Conservation (phyloP, 2,888 invertebrate species). For the Lasioglossum calceatum region DNA sequence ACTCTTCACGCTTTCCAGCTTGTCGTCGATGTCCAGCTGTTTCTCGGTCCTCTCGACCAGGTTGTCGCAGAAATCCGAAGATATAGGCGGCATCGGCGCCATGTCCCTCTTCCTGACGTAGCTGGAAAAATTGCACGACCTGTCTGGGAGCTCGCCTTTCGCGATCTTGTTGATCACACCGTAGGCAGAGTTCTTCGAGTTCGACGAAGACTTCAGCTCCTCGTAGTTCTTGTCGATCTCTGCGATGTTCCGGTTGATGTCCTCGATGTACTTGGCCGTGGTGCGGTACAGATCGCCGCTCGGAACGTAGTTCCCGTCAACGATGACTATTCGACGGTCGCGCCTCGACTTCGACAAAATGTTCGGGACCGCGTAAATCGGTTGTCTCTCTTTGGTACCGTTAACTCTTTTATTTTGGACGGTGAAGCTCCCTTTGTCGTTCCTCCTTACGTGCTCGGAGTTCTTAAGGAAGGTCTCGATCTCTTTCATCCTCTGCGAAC, state of each 20-base stretch:
- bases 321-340: constrained; percentile 53
- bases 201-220: constrained; percentile 71
- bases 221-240: constrained; percentile 81
- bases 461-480: neutral
- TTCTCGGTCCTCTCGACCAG: constrained; percentile 61
- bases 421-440: neutral
- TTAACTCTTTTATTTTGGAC: neutral
- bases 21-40: constrained; percentile 2
- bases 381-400: constrained; percentile 64
- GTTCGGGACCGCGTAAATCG: constrained; percentile 79
- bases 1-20: neutral
- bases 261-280: constrained; percentile 80
- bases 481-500: neutral
- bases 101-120: constrained; percentile 76
- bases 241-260: constrained; percentile 80
- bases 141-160: constrained; percentile 54
- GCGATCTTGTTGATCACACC: constrained; percentile 77
- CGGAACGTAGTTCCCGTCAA: constrained; percentile 79
- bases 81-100: constrained; percentile 81
- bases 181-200: constrained; percentile 69
- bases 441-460: neutral
- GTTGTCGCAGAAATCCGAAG: constrained; percentile 72
- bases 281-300: constrained; percentile 80
- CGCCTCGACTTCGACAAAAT: constrained; percentile 48
- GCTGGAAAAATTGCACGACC: constrained; percentile 59